Percentiles rank a stretch among this genome's conserved stretches.
Evolutionary conservation across 2,888 invertebrate genomes (phyloP).

Genomic region (Aproaerema taeniolella): DNA sequence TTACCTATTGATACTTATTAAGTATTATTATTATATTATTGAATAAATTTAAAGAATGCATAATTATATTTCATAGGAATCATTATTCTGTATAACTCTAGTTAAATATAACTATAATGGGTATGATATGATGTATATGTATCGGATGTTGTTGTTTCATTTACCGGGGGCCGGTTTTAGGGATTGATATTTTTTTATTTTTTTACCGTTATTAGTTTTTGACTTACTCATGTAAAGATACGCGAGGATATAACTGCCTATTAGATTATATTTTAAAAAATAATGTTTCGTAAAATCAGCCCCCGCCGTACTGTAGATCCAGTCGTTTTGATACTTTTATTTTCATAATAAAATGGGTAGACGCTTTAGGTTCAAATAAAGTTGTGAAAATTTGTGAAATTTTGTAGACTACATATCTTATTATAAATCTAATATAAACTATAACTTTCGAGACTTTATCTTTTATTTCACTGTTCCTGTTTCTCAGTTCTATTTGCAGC

Average conservation of each 20-base stretch:
- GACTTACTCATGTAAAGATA: slow-evolving; percentile 68
- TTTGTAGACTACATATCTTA: slow-evolving; percentile 79
- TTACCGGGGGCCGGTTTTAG: slow-evolving; percentile 68
- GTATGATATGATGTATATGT: slow-evolving; percentile 58
- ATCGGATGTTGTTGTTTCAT: slow-evolving; percentile 51
- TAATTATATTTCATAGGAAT: slow-evolving; percentile 79
- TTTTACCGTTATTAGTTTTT: slow-evolving; percentile 76
- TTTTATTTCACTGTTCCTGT: slow-evolving; percentile 62
- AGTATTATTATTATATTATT: slow-evolving; percentile 77
- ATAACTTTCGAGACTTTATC: slow-evolving; percentile 66
- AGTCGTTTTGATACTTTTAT: slow-evolving; percentile 75
- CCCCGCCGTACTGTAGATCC: slow-evolving; percentile 67
- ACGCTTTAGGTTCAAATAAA: slow-evolving; percentile 77
- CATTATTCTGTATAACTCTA: slow-evolving; percentile 79
- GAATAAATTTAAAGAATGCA: slow-evolving; percentile 77
- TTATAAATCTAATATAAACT: slow-evolving; percentile 78
- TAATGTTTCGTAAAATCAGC: slow-evolving; percentile 70
- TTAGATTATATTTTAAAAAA: slow-evolving; percentile 77
- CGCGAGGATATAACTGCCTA: slow-evolving; percentile 72
- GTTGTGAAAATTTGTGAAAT: slow-evolving; percentile 78
- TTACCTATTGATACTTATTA: slow-evolving; percentile 77
- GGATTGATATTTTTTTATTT: slow-evolving; percentile 76
- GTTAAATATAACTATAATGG: slow-evolving; percentile 76
- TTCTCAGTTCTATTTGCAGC: too few relatives aligned
- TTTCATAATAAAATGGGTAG: slow-evolving; percentile 77